phyloP scores from a whole-genome alignment of 2,113 vertebrate species.

The Corythoichthys intestinalis region DNA sequence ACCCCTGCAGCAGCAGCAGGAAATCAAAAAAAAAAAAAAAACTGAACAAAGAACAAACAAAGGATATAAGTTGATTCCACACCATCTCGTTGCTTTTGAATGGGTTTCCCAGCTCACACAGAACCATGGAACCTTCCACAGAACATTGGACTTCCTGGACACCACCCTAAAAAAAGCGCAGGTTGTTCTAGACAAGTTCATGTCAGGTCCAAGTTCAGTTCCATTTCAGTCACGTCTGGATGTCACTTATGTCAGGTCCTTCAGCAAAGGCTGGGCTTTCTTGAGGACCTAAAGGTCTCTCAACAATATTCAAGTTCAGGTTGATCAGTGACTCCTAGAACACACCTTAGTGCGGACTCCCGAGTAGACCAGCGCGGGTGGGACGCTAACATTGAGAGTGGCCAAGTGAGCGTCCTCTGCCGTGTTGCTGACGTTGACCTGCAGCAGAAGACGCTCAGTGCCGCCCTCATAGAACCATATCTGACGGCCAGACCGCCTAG shows the following conservation, averaged over 20 bases:
- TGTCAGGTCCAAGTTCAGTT: neutral
- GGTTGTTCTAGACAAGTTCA: neutral
- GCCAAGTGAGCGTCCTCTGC: constrained; percentile 88
- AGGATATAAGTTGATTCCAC: neutral
- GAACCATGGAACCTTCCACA: constrained; percentile 43
- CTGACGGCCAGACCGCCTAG: constrained; percentile 53
- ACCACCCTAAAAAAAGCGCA: constrained; percentile 35
- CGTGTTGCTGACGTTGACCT: constrained; percentile 79
- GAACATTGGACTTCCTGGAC: constrained; percentile 22
- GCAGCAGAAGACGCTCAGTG: constrained; percentile 72
- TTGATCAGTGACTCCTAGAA: neutral
- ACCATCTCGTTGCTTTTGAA: constrained; percentile 82
- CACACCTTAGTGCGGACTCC: constrained; percentile 66
- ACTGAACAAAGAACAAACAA: neutral
- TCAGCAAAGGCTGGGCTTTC: neutral
- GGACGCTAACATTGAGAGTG: constrained; percentile 74
- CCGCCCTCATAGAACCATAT: constrained; percentile 73
- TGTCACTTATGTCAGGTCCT: no score
- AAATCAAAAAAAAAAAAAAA: neutral
- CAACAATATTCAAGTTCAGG: neutral
- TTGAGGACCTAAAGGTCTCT: neutral
- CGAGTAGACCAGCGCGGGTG: constrained; percentile 72
- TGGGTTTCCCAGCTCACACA: constrained; percentile 87
- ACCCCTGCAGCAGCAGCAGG: neutral
- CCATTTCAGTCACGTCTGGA: no score